Evolutionary conservation across 2,113 vertebrate genomes (phyloP).

Genomic region (Odontesthes bonariensis): DNA sequence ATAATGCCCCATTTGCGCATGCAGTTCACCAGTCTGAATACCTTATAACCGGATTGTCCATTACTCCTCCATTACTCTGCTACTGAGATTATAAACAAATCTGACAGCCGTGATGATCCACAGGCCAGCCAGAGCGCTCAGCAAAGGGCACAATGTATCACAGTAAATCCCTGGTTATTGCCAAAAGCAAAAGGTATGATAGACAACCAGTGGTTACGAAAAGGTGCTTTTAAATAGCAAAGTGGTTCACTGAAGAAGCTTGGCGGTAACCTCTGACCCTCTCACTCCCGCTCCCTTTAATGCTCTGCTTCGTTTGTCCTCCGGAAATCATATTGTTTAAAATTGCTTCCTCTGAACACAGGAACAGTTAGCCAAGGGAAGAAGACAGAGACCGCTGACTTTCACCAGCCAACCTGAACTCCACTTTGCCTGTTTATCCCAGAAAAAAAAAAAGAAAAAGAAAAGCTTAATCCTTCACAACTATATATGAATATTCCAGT

Average conservation of each 20-base stretch:
- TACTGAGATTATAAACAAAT: slow-evolving; percentile 68
- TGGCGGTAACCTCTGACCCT: not conserved
- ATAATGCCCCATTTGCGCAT: slow-evolving; percentile 16
- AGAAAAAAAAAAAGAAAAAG: not conserved
- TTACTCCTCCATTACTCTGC: slow-evolving; percentile 53
- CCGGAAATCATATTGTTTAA: slow-evolving; percentile 79
- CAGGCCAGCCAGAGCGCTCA: slow-evolving; percentile 52
- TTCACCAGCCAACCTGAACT: not conserved
- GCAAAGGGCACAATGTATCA: slow-evolving; percentile 28
- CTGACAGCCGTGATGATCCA: slow-evolving; percentile 63
- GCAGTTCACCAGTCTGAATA: slow-evolving; percentile 25
- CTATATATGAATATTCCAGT: not conserved
- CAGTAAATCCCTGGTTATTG: slow-evolving; percentile 58
- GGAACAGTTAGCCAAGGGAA: slow-evolving; percentile 49
- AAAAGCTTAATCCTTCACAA: slow-evolving; percentile 33
- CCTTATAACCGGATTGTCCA: slow-evolving; percentile 46
- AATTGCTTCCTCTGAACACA: slow-evolving; percentile 76
- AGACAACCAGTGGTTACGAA: not conserved
- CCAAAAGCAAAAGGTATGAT: slow-evolving; percentile 14
- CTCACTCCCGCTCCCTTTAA: slow-evolving; percentile 17
- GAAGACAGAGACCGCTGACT: slow-evolving; percentile 25
- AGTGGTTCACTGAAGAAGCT: not conserved
- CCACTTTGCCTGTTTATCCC: not conserved
- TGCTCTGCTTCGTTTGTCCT: slow-evolving; percentile 50
- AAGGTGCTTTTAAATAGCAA: not conserved